Evolutionary conservation across 1,140 invertebrate genomes (phyloP).

Genomic region (Rhagoletis pomonella): DNA sequence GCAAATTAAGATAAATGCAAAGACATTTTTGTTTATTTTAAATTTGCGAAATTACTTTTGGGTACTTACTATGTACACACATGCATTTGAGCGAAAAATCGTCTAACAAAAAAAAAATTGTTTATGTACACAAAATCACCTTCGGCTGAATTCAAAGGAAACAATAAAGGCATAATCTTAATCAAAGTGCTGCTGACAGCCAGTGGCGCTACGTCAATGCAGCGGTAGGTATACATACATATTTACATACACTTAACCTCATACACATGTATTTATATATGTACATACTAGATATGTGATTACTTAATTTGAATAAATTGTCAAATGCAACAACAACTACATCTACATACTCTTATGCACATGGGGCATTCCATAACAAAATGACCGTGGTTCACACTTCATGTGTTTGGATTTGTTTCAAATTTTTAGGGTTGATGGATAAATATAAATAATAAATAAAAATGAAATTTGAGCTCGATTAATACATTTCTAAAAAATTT

Average conservation of each 20-base stretch:
- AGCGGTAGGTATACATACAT: background rate
- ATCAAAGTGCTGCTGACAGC: constrained; percentile 50
- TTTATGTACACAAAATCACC: constrained; percentile 7
- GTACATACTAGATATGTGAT: background rate
- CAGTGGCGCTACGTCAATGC: constrained; percentile 11
- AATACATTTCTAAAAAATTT: too few relatives aligned
- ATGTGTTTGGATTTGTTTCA: too few relatives aligned
- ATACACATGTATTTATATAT: background rate
- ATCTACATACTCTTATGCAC: too few relatives aligned
- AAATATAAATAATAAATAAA: too few relatives aligned
- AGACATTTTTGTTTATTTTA: constrained; percentile 1
- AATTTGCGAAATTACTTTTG: background rate
- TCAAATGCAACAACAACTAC: background rate
- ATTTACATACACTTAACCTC: background rate
- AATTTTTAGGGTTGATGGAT: too few relatives aligned
- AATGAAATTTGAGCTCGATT: too few relatives aligned
- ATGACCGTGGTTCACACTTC: background rate
- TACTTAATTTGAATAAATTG: constrained; percentile 18
- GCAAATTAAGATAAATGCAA: constrained; percentile 25
- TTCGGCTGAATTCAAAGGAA: constrained; percentile 42
- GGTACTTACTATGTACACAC: background rate
- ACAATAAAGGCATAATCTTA: constrained; percentile 48
- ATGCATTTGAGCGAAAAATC: background rate
- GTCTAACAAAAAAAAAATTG: background rate
- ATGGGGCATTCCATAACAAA: too few relatives aligned